A percentile compares a stretch with the other conserved stretches of the same genome.
These are phyloP conservation scores for Desmophyllum pertusum DNA, from an alignment of 92 coral and sea anemone genomes.

Conservation along the genomic window DNA sequence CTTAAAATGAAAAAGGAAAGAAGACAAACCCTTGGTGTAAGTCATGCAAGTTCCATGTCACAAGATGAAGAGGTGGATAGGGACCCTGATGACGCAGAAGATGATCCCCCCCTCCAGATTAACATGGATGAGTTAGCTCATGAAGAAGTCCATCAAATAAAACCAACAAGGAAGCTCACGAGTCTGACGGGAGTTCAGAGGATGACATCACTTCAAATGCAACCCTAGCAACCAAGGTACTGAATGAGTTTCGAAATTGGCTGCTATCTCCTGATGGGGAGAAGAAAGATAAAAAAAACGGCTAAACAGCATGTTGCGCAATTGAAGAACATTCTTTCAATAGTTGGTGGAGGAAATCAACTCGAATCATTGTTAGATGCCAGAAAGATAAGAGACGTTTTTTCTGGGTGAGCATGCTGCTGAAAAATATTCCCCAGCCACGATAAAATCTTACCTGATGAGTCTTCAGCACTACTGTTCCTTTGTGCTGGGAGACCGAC, in stretches of 20 bases:
- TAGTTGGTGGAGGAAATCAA: slow-evolving; percentile 15
- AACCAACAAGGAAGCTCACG: background rate
- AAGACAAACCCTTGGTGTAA: background rate
- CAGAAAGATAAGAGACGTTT: slow-evolving; percentile 34
- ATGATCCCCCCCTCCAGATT: background rate
- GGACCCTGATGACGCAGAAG: background rate
- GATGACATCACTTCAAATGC: background rate
- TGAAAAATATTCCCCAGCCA: slow-evolving; percentile 44
- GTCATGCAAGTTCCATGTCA: background rate
- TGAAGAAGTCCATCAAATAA: background rate
- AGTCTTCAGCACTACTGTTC: slow-evolving; percentile 63
- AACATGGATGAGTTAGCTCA: background rate
- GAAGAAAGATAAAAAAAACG: slow-evolving; percentile 28
- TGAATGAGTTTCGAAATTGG: slow-evolving; percentile 9
- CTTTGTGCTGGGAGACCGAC: slow-evolving; percentile 55
- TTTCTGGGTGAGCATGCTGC: slow-evolving; percentile 56
- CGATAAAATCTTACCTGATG: slow-evolving; percentile 67
- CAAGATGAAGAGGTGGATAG: slow-evolving; percentile 8
- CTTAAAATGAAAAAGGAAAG: slow-evolving; percentile 12
- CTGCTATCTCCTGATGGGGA: slow-evolving; percentile 48
- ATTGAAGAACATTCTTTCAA: slow-evolving; percentile 14
- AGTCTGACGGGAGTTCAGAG: background rate
- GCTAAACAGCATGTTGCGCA: slow-evolving; percentile 43
- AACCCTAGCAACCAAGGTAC: background rate
- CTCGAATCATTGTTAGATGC: slow-evolving; percentile 1